phyloP scores from a whole-genome alignment of 2,888 invertebrate species.

The Pheosia tremula region DNA sequence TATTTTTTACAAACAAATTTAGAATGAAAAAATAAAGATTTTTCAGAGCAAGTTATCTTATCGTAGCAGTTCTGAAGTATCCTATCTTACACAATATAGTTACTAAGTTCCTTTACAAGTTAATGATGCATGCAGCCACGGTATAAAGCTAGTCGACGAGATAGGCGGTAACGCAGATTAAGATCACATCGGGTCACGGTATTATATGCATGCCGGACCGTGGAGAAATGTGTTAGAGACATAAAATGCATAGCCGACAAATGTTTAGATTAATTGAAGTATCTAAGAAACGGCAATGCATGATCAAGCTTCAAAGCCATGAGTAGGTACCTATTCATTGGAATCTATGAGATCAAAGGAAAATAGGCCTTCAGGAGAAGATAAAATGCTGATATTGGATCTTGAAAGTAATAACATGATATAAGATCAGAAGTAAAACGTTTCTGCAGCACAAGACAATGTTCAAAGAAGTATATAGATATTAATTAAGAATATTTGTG shows the following conservation, averaged over 20 bases:
- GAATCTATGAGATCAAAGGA: no score
- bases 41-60: no score
- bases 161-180: conserved; percentile 31
- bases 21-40: no score
- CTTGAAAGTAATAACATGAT: no score
- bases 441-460: not conserved
- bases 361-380: no score
- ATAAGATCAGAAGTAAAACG: not conserved
- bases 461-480: not conserved
- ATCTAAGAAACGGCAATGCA: not conserved
- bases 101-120: not conserved
- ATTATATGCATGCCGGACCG: conserved; percentile 33
- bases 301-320: no score
- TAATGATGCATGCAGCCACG: not conserved
- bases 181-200: conserved; percentile 36
- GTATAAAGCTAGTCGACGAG: not conserved
- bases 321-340: no score
- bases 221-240: conserved; percentile 40
- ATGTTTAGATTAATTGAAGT: conserved; percentile 20
- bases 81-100: no score
- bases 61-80: no score
- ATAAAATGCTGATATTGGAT: no score
- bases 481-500: not conserved
- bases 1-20: no score
- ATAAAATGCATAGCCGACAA: conserved; percentile 13